These are phyloP conservation scores for Lacanobia wlatinum DNA, from an alignment of 2,888 invertebrate genomes.

Conservation along the genomic window DNA sequence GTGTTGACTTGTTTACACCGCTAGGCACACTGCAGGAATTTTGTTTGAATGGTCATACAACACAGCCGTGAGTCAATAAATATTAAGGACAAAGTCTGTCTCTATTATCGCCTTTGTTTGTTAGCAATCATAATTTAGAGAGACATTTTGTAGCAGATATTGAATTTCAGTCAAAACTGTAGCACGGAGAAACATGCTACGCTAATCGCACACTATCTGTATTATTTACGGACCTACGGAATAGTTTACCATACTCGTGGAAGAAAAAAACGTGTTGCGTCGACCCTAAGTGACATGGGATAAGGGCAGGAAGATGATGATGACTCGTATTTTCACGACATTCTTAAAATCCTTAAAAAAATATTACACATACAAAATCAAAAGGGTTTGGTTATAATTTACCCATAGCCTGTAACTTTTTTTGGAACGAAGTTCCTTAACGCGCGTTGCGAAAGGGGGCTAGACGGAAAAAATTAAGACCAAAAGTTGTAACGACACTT, in stretches of 20 bases:
- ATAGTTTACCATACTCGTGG: not conserved
- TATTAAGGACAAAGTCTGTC: constrained; percentile 39
- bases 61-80: constrained; percentile 48
- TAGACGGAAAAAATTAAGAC: no score
- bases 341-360: no score
- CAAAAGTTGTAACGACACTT: no score
- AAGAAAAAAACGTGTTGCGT: no score
- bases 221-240: not conserved
- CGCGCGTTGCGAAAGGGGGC: no score
- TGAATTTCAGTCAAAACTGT: constrained; percentile 14
- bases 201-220: not conserved
- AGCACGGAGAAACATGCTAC: not conserved
- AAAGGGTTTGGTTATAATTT: no score
- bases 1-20: constrained; percentile 74
- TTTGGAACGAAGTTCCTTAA: no score
- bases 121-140: constrained; percentile 15
- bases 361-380: no score
- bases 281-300: no score
- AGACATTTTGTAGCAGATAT: constrained; percentile 1
- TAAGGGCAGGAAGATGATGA: no score
- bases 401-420: no score
- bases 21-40: constrained; percentile 68
- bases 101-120: constrained; percentile 28
- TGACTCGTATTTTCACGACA: no score
- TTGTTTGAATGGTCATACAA: constrained; percentile 61